These are phyloP conservation scores for Ptiloglossa arizonensis DNA, from an alignment of 1,140 invertebrate species.

Conservation along the genomic window DNA sequence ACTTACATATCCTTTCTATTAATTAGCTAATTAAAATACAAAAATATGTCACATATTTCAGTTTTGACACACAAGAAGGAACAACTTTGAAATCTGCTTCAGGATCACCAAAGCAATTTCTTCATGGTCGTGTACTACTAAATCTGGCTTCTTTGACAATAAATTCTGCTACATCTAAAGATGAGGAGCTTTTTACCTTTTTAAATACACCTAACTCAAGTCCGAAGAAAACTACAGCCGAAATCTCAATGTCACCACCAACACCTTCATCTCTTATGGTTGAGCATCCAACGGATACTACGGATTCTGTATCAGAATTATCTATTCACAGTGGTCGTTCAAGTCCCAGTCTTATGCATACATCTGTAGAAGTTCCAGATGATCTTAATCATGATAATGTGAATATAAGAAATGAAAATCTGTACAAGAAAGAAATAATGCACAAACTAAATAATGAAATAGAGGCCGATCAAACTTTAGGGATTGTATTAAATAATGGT, in stretches of 20 bases:
- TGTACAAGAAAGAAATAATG: constrained; percentile 6
- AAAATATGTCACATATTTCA: constrained; percentile 27
- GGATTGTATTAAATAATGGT: constrained; percentile 28
- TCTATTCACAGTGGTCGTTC: constrained; percentile 65
- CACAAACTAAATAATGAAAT: constrained; percentile 6
- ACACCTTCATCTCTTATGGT: constrained; percentile 67
- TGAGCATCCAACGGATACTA: constrained; percentile 66
- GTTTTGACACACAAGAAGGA: constrained; percentile 18
- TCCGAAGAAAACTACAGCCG: constrained; percentile 47
- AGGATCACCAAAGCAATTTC: constrained; percentile 33
- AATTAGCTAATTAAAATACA: not conserved
- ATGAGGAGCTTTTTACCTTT: constrained; percentile 64
- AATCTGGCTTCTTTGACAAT: constrained; percentile 45
- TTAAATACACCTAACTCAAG: constrained; percentile 62
- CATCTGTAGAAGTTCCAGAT: constrained; percentile 54
- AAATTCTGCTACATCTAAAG: constrained; percentile 38
- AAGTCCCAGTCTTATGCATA: constrained; percentile 65
- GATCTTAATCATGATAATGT: constrained; percentile 1
- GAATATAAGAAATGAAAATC: constrained; percentile 7
- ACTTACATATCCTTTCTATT: not conserved
- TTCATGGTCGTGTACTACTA: constrained; percentile 31
- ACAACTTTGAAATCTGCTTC: constrained; percentile 15
- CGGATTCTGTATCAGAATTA: constrained; percentile 70
- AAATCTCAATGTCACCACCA: constrained; percentile 52
- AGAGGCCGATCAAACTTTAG: constrained; percentile 14